phyloP scores from a whole-genome alignment of 1,140 invertebrate genomes.

The Achroia grisella region DNA sequence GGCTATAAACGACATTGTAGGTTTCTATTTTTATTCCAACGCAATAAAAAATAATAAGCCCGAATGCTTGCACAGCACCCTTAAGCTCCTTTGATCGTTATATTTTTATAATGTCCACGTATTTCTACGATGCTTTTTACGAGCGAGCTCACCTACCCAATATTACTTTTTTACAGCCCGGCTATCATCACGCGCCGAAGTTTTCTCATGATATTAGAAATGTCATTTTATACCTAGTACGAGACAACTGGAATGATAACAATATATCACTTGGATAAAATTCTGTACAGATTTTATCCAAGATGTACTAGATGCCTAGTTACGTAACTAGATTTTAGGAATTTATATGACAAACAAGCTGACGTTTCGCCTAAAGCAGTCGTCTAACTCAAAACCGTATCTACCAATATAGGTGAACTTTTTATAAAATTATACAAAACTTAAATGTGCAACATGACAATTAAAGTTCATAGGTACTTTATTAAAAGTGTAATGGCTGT shows the following conservation, averaged over 20 bases:
- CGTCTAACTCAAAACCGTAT: too few relatives aligned
- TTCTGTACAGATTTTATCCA: too few relatives aligned
- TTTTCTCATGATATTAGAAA: conserved; percentile 14
- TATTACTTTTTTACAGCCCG: conserved; percentile 41
- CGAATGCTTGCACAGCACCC: conserved; percentile 3
- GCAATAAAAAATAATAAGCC: not conserved
- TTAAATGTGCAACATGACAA: too few relatives aligned
- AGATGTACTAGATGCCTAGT: too few relatives aligned
- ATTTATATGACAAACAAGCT: too few relatives aligned
- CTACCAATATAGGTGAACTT: too few relatives aligned
- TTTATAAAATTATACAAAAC: too few relatives aligned
- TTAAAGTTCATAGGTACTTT: not conserved
- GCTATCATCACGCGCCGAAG: conserved; percentile 26
- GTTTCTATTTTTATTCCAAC: not conserved
- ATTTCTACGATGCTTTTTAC: conserved; percentile 33
- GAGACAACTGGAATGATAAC: too few relatives aligned
- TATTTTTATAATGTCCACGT: conserved; percentile 23
- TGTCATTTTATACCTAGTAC: conserved; percentile 8
- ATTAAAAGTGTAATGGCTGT: conserved; percentile 6
- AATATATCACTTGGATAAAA: too few relatives aligned
- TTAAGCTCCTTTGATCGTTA: conserved; percentile 4
- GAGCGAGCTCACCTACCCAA: conserved; percentile 28
- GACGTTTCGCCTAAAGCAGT: too few relatives aligned
- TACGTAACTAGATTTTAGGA: too few relatives aligned
- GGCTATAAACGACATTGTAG: too few relatives aligned